Evolutionary conservation across 2,113 vertebrate species (phyloP), one percentile per base, ranked within the genome.

Genomic region (Cyprinus carpio): DNA sequence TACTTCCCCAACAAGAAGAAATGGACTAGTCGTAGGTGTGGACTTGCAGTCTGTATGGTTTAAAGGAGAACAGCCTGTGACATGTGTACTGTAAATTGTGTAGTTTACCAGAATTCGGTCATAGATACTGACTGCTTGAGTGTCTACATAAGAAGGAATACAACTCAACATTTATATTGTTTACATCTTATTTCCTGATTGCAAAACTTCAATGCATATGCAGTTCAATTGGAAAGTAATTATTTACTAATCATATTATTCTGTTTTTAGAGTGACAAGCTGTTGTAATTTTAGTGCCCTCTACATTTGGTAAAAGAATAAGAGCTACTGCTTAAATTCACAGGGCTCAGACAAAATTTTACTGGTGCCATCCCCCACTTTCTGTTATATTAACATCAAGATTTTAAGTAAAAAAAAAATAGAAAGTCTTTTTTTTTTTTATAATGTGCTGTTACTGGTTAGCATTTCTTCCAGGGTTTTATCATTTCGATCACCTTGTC

Each of bases 21-120:
- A 78, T 60, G 20, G 54, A 60, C 31, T 13, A 60, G 76, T 25
- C 31, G 54, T 78, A 58, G 20, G 76, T 78, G 54, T 78, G 11
- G 29, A 78, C 29, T 60, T 60, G 31, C 54, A 37, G 31, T 34
- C 54, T 78, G 1, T 58, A 29, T 77, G 49, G 75, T 77, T 75
- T 37, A 37, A 71, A 71, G 18, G 0, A 71, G 67, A 71, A 71
- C 31, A 71, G 40, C 25, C n/a, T 15, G n/a, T 75, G n/a, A 54
- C 49, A 54, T 9, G 34, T 69, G 67, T 37, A 1, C 67, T 78
- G 51, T n/a, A 78, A 37, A 23, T 56, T 60, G 51, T 20, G 27
- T 58, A 34, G 54, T 37, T 78, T 60, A 15, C 29, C 20, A 78
- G 29, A 77, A 77, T 34, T 58, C 7, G 29, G 11, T 37, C 11